Base-by-base conservation (phyloP, 2,888 invertebrate genomes). In the Helleia helle region DNA sequence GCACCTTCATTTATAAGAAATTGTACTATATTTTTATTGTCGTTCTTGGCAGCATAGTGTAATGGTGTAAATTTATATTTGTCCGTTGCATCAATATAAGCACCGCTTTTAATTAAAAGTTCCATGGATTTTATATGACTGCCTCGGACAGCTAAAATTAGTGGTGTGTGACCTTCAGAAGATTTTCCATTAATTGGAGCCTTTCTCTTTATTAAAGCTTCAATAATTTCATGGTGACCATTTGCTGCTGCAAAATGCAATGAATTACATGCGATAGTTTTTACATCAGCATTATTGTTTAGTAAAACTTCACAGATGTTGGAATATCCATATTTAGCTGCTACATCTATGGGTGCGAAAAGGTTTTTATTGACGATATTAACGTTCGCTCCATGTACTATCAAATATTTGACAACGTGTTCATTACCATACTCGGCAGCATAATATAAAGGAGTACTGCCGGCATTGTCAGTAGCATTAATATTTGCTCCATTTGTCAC, bases 381-480 rank as follows among this genome's bases (percentile, higher is more conserved):
- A 1, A 9, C 12, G 8, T 18, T 34, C 22, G 18, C 12, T 7
- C 22, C 34, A 7, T 7, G 18, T 18, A 18, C 22, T 13, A 34
- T 12, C 34, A 34, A 22, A 3, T 22, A 6, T 11, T 34, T 18
- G 8, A 22, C 12, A 4, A 12, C 12, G 11, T 3, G 8, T 11
- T 4, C 11, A 22, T 12, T n/a, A 7, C 34, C 34, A 3, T 4
- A 22, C 22, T 34, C 34, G 12, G 18, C 11, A 18, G 34, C 34
- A 12, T 34, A 34, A 34, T 34, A 12, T 22, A 34, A 18, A 8
- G 34, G 34, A 6, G 34, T 34, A 4, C 11, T 22, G 11, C 34
- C 34, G 22, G 18, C 12, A 22, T 22, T 12, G 12, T 18, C 12
- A 22, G 22, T 12, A 11, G 18, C 9, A 22, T 22, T 22, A 18